Percentiles rank a stretch among this genome's conserved stretches.
Evolutionary conservation across 2,113 vertebrate genomes (phyloP).

Genomic region (Theristicus caerulescens): DNA sequence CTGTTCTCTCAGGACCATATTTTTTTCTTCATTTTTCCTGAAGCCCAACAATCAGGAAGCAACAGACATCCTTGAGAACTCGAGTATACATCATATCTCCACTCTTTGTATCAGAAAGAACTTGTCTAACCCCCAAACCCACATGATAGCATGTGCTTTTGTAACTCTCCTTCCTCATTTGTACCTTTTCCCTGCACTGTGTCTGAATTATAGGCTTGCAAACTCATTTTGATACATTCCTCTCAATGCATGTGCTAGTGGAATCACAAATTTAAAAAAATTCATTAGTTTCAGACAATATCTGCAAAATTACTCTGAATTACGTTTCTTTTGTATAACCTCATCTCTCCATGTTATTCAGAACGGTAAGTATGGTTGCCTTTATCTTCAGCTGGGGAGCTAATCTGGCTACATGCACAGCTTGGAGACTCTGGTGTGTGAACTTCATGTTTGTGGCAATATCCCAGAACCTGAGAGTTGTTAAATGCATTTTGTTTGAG

Average conservation of each 20-base stretch:
- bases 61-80: background rate
- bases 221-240: background rate
- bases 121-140: background rate
- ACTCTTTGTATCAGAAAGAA: background rate
- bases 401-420: background rate
- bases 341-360: background rate
- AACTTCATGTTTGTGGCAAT: background rate
- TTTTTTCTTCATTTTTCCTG: background rate
- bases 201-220: background rate
- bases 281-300: background rate
- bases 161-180: background rate
- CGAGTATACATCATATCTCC: fast-evolving
- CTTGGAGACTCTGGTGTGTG: background rate
- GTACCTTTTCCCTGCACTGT: background rate
- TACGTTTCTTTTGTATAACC: background rate
- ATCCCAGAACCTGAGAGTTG: background rate
- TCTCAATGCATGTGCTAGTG: background rate
- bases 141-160: background rate
- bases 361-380: background rate
- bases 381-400: background rate
- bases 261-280: background rate
- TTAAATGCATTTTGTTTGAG: background rate
- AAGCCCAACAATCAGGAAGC: background rate
- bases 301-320: background rate
- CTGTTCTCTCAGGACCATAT: background rate